Conservation (phyloP, 2,888 invertebrate species). For the Bibio marci region DNA sequence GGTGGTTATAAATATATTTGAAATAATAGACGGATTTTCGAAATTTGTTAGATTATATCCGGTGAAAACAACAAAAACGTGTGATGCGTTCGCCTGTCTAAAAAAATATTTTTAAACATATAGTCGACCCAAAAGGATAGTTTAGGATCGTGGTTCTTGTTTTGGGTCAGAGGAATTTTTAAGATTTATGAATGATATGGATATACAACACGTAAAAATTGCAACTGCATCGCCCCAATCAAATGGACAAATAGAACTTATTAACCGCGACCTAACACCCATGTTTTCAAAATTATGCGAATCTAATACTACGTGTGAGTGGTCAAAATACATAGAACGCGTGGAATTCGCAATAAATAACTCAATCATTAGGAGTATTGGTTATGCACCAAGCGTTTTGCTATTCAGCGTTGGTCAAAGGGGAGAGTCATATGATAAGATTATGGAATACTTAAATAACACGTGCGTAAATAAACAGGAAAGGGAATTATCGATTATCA, state of each 20-base stretch:
- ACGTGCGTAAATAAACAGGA: conserved; percentile 2
- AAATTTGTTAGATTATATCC: background rate
- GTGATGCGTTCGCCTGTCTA: background rate
- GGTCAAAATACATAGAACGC: conserved; percentile 10
- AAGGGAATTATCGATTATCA: conserved; percentile 10
- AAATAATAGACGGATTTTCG: conserved; percentile 1
- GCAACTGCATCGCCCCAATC: conserved; percentile 10
- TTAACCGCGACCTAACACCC: conserved; percentile 6
- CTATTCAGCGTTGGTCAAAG: conserved; percentile 15
- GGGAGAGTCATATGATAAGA: conserved; percentile 10
- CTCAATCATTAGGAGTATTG: conserved; percentile 12
- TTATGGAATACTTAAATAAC: conserved; percentile 6
- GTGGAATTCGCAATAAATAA: conserved; percentile 13
- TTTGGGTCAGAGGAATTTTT: conserved; percentile 5
- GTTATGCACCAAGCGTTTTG: conserved; percentile 13
- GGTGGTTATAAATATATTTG: background rate
- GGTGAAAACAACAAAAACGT: background rate
- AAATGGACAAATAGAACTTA: conserved; percentile 12
- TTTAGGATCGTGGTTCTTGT: conserved; percentile 3
- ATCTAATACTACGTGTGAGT: conserved; percentile 1
- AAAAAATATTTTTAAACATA: conserved; percentile 1
- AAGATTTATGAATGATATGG: conserved; percentile 5
- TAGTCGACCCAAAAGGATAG: background rate
- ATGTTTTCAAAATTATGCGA: conserved; percentile 1
- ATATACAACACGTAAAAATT: conserved; percentile 9